Evolutionary conservation across 2,888 invertebrate genomes (phyloP).

Genomic region (Mactromeris polynyma): DNA sequence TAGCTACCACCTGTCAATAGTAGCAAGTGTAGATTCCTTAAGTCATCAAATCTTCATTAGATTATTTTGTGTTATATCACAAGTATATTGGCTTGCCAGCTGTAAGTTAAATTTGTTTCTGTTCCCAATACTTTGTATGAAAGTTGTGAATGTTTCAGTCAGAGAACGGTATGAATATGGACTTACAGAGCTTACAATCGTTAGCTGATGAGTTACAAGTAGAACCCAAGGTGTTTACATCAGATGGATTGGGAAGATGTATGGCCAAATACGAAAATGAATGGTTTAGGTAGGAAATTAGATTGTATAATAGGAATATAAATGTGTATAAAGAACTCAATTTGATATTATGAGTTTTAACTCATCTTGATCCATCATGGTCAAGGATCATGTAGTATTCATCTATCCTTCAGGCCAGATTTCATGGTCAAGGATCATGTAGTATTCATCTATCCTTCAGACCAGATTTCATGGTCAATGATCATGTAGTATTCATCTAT

Average conservation of each 20-base stretch:
- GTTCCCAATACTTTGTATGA: background rate
- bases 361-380: too few relatives aligned
- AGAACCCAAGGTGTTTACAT: background rate
- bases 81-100: too few relatives aligned
- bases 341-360: too few relatives aligned
- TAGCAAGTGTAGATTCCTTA: too few relatives aligned
- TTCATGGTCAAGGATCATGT: constrained; percentile 49
- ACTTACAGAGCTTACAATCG: constrained; percentile 31
- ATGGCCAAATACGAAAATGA: constrained; percentile 55
- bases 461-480: background rate
- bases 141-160: constrained; percentile 40
- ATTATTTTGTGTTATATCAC: too few relatives aligned
- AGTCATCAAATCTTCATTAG: too few relatives aligned
- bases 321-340: too few relatives aligned
- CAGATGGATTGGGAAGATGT: constrained; percentile 56
- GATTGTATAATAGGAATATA: too few relatives aligned
- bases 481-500: too few relatives aligned
- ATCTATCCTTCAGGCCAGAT: constrained; percentile 14
- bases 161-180: constrained; percentile 33
- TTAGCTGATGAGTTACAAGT: constrained; percentile 41
- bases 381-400: too few relatives aligned
- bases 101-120: too few relatives aligned
- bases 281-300: constrained; percentile 42
- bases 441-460: background rate
- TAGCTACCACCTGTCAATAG: too few relatives aligned